phyloP scores from a whole-genome alignment of 64 coral and sea anemone species.

The Pachyseris speciosa region DNA sequence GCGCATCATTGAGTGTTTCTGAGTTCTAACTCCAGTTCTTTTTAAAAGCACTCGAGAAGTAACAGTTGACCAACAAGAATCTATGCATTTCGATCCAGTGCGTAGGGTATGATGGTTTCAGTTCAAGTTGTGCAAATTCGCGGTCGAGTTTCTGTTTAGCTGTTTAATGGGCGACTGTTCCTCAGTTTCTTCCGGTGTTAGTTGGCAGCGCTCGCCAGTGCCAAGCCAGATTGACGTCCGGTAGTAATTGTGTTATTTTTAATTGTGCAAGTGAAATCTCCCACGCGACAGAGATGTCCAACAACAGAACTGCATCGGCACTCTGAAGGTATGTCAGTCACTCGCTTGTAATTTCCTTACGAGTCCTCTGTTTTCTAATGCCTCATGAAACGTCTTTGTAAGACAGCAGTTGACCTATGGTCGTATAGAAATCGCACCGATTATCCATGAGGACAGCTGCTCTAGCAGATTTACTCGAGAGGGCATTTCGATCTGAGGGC shows the following conservation, averaged over 20 bases:
- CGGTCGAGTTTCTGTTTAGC: constrained; percentile 8
- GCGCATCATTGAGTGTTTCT: not conserved
- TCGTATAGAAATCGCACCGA: not conserved
- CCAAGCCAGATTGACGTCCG: not conserved
- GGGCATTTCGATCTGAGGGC: not conserved
- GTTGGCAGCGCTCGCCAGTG: not conserved
- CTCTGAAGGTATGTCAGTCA: not conserved
- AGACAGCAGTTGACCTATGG: not conserved
- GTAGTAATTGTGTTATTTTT: constrained; percentile 15
- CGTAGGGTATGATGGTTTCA: not conserved
- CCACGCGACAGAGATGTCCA: constrained; percentile 30
- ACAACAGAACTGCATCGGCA: not conserved
- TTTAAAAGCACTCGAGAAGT: not conserved
- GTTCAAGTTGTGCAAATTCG: not conserved
- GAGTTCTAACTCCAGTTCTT: not conserved
- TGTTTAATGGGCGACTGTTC: not conserved
- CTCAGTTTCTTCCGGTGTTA: constrained; percentile 17
- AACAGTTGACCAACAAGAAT: not conserved
- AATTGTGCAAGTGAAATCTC: not conserved
- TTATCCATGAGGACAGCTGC: not conserved
- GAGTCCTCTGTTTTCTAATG: not conserved
- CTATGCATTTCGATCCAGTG: not conserved
- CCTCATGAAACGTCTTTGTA: not conserved
- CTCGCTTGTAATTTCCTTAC: not conserved
- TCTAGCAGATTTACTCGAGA: not conserved